Evolutionary conservation across 2,113 vertebrate genomes (phyloP).

Genomic region (Etheostoma cragini): DNA sequence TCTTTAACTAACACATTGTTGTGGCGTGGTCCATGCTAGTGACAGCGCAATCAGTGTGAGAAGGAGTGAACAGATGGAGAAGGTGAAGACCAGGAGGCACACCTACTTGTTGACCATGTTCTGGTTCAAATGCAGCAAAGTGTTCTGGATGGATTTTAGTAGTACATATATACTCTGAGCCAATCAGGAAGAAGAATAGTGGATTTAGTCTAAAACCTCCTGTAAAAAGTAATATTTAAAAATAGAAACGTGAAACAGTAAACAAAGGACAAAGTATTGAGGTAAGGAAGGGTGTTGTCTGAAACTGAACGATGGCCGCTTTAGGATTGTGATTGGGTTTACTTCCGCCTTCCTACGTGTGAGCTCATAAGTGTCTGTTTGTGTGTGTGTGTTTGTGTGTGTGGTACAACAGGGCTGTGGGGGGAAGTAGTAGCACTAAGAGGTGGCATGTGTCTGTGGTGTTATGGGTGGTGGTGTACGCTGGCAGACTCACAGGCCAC

Average conservation of each 20-base stretch:
- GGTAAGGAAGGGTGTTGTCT: conserved; percentile 52
- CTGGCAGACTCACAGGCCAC: conserved; percentile 46
- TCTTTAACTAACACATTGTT: too few relatives aligned
- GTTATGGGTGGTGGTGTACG: conserved; percentile 10
- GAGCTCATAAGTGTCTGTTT: not conserved
- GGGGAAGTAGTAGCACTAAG: conserved; percentile 5
- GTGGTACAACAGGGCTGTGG: not conserved
- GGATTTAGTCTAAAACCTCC: not conserved
- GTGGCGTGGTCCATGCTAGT: too few relatives aligned
- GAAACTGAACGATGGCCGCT: conserved; percentile 8
- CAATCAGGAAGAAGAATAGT: not conserved
- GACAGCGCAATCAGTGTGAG: not conserved
- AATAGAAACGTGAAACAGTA: not conserved
- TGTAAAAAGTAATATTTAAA: too few relatives aligned
- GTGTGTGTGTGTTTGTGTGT: conserved; percentile 14
- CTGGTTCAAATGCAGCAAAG: not conserved
- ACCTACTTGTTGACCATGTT: not conserved
- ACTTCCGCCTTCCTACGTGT: conserved; percentile 41
- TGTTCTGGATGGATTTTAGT: not conserved
- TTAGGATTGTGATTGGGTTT: conserved; percentile 46
- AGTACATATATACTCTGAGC: not conserved
- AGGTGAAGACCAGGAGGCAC: not conserved
- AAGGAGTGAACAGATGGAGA: not conserved
- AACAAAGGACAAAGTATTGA: not conserved
- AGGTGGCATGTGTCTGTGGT: conserved; percentile 32